A percentile compares a stretch with the other conserved stretches of the same genome.
These are phyloP conservation scores for Tragopan temminckii DNA, from an alignment of 2,797 vertebrate species.

Conservation along the genomic window DNA sequence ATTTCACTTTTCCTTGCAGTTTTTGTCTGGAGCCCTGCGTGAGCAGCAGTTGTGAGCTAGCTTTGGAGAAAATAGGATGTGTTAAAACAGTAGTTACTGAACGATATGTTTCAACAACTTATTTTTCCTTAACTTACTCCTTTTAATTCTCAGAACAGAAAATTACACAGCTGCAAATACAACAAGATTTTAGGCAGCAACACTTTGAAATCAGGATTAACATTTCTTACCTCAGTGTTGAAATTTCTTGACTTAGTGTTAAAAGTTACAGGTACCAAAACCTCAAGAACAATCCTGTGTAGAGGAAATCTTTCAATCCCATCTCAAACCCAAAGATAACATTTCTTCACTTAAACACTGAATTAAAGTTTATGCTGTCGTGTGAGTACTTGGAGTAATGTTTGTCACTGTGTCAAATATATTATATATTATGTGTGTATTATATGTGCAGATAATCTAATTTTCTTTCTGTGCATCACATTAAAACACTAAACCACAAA, in stretches of 20 bases:
- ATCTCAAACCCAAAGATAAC: rapidly evolving
- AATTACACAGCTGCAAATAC: background rate
- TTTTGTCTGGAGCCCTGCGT: conserved; percentile 14
- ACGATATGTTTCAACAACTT: background rate
- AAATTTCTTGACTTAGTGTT: background rate
- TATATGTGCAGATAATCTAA: background rate
- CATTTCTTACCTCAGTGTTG: background rate
- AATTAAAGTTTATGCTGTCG: background rate
- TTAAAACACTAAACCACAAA: background rate
- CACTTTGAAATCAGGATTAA: background rate
- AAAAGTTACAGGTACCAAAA: background rate
- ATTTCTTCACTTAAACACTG: background rate
- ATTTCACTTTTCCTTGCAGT: conserved; percentile 1
- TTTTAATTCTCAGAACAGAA: background rate
- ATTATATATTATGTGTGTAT: background rate
- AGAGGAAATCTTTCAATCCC: background rate
- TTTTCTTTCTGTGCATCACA: background rate
- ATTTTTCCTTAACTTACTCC: background rate
- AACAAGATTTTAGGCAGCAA: background rate
- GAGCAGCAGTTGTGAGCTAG: background rate
- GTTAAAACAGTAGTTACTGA: background rate
- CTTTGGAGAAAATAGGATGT: background rate
- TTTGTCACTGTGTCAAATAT: background rate
- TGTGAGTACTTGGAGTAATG: background rate
- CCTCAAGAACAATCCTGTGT: background rate